These are phyloP conservation scores for Oreochromis spilurus DNA, from an alignment of 2,113 vertebrate genomes.

Conservation along the genomic window DNA sequence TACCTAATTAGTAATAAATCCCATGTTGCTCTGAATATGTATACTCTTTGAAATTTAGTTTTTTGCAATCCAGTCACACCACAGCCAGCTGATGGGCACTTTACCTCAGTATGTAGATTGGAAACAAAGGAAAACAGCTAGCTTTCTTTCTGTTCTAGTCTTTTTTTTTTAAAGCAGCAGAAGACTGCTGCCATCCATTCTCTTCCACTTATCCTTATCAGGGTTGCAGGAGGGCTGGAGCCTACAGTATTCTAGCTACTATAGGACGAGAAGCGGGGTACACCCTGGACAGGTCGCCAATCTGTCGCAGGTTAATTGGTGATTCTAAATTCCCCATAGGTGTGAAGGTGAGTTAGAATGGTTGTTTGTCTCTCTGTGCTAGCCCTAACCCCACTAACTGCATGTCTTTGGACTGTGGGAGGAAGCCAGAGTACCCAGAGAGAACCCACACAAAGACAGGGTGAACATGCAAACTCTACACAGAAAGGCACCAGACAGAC, in stretches of 20 bases:
- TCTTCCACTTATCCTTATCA: background rate
- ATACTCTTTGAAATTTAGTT: background rate
- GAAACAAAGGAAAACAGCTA: background rate
- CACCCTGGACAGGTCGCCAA: background rate
- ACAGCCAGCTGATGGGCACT: background rate
- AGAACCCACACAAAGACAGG: background rate
- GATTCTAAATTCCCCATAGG: too few species aligned
- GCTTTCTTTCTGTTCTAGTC: background rate
- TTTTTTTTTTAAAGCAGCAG: background rate
- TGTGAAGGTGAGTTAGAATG: too few species aligned
- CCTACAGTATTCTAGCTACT: background rate
- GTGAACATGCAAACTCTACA: background rate
- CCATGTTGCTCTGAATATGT: background rate
- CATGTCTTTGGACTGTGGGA: background rate
- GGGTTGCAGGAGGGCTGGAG: background rate
- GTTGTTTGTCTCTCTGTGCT: too few species aligned
- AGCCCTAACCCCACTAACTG: background rate
- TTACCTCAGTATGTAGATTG: background rate
- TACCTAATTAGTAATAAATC: background rate
- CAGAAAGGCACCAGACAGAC: background rate
- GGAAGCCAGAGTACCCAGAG: background rate
- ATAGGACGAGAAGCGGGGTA: background rate
- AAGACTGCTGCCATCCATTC: background rate
- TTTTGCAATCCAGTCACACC: background rate
- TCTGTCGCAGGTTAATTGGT: accelerated